Evolutionary conservation across 2,888 invertebrate genomes (phyloP).

Genomic region (Perizoma affinitatum): DNA sequence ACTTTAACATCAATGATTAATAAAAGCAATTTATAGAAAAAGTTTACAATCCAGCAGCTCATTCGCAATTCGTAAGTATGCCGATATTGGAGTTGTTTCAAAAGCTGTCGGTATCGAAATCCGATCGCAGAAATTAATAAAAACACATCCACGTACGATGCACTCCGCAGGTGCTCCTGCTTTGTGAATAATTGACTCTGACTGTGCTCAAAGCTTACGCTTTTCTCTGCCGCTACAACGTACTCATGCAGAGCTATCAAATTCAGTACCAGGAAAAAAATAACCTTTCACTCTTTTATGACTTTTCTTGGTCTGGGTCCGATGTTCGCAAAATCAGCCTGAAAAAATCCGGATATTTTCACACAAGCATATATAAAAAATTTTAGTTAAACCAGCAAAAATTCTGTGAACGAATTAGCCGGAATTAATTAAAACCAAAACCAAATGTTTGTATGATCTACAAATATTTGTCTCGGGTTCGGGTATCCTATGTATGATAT

Average conservation of each 20-base stretch:
- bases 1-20: neutral
- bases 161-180: conserved; percentile 28
- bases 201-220: conserved; percentile 46
- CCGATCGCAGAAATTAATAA: conserved; percentile 27
- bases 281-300: too few species aligned
- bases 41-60: neutral
- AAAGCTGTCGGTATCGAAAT: conserved; percentile 12
- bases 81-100: neutral
- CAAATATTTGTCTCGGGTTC: too few species aligned
- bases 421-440: conserved; percentile 3
- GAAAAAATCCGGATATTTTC: too few species aligned
- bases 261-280: neutral
- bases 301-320: too few species aligned
- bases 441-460: too few species aligned
- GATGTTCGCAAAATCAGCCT: too few species aligned
- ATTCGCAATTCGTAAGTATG: neutral
- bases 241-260: conserved; percentile 3
- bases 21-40: neutral
- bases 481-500: too few species aligned
- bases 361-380: conserved; percentile 17
- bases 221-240: conserved; percentile 35
- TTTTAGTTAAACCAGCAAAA: conserved; percentile 1
- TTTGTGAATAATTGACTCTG: conserved; percentile 50
- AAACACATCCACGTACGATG: conserved; percentile 21
- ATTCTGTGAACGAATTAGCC: conserved; percentile 17